phyloP scores from a whole-genome alignment of 2,797 vertebrate genomes.

The Bradypodion ventrale region DNA sequence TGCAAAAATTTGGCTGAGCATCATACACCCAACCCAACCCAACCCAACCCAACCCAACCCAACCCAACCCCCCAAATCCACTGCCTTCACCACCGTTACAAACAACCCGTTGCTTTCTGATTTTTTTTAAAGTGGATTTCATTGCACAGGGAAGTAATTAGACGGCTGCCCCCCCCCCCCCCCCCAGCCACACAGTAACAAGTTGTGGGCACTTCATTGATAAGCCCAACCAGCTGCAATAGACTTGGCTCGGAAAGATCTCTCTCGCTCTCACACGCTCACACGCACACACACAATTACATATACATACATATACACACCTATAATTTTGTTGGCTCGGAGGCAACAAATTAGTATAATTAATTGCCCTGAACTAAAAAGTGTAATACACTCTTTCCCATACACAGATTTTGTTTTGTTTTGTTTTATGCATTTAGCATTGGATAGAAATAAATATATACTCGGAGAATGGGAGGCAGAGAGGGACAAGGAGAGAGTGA shows the following conservation, averaged over 20 bases:
- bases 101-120: neutral
- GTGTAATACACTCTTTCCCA: conserved; percentile 58
- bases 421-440: conserved; percentile 43
- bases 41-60: neutral
- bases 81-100: too few relatives aligned
- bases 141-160: neutral
- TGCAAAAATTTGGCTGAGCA: neutral
- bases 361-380: conserved; percentile 76
- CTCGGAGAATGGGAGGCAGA: neutral
- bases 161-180: neutral
- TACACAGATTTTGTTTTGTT: conserved; percentile 62
- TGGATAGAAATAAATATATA: conserved; percentile 19
- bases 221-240: conserved; percentile 9
- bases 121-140: neutral
- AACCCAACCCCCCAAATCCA: neutral
- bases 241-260: too few relatives aligned
- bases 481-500: neutral
- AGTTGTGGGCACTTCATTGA: conserved; percentile 48
- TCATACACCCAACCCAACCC: neutral
- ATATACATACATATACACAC: too few relatives aligned
- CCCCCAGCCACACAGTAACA: neutral
- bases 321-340: conserved; percentile 63
- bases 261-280: too few relatives aligned
- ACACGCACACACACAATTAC: too few relatives aligned
- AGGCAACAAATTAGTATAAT: conserved; percentile 81